These are phyloP conservation scores for Hetaerina titia DNA, from an alignment of 2,888 invertebrate genomes.

Conservation along the genomic window DNA sequence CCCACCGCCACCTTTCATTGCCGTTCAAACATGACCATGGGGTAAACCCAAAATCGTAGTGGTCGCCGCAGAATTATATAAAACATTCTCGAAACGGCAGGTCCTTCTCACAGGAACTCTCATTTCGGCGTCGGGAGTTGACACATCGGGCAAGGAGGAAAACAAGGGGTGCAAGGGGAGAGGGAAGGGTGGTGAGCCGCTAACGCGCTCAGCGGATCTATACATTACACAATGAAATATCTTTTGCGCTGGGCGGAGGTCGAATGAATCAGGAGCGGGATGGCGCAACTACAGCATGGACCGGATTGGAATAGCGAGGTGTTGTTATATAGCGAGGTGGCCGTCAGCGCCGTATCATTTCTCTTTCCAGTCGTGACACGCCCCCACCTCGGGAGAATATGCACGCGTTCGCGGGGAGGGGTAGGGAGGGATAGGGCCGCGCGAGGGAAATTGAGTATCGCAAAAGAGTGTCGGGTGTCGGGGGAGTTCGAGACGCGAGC, in stretches of 20 bases:
- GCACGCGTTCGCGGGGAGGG: not conserved
- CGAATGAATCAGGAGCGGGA: constrained; percentile 44
- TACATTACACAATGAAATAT: constrained; percentile 32
- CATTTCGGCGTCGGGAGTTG: not conserved
- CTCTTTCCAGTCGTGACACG: not conserved
- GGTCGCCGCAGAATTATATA: too few species aligned
- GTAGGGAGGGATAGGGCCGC: not conserved
- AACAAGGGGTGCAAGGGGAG: not conserved
- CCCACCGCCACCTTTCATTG: too few species aligned
- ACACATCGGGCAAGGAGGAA: not conserved
- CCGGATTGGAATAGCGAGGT: constrained; percentile 36
- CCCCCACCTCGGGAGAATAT: not conserved
- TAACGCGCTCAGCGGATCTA: not conserved
- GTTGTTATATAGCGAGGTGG: not conserved
- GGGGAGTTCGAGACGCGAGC: not conserved
- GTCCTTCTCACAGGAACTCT: not conserved
- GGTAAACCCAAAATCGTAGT: too few species aligned
- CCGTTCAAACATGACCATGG: too few species aligned
- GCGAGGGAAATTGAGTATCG: not conserved
- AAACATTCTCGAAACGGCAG: too few species aligned
- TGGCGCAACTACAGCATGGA: constrained; percentile 2
- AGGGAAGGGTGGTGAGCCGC: not conserved
- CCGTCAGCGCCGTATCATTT: not conserved
- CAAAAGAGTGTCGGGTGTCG: not conserved
- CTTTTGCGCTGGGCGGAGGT: constrained; percentile 54